Evolutionary conservation across 2,113 vertebrate genomes (phyloP), one percentile per base, ranked within the genome.

Genomic region (Gallinago jamesoni): DNA sequence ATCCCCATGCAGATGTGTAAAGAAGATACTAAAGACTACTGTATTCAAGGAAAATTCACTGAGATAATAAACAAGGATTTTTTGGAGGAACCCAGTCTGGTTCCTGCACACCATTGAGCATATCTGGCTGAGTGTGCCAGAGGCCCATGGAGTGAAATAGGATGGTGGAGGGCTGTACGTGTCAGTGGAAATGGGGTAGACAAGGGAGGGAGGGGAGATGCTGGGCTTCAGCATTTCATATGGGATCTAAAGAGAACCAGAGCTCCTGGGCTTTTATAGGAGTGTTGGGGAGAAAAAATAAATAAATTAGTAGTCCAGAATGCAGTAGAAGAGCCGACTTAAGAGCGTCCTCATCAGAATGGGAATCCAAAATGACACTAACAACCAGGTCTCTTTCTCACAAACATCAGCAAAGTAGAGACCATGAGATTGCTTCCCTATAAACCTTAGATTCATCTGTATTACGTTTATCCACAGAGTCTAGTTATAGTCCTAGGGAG

Each of bases 271-370:
- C 2, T 57, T 85, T 83, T 30, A 20, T 10, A 68, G 48, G 22
- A 66, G 33, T 82, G 35, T 27, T 1, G 6, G 1, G 5, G 1
- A 0, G 1, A 0, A 15, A 16, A 19, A 22, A 10, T 19, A 0
- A 22, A 6, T 23, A 43, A 48, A 48, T 48, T 76, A 68, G 14
- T 76, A 60, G 35, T 18, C n/a, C 64, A 62, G n/a, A 79, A n/a
- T 48, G 12, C 50, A 50, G 31, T 69, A 48, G 19, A 87, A 72
- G 5, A 73, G 27, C 17, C 76, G 48, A 69, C 16, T 62, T 77
- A n/a, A 76, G 12, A 53, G 5, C 3, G 1, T 62, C 5, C 28
- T 81, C 1, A 5, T 95, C 56, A 69, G 2, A 84, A 25, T 4
- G 3, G 35, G 39, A 74, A 66, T 55, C 14, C 21, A 72, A 39